phyloP scores from a whole-genome alignment of 2,113 vertebrate species.

The mouse (Mus musculus) region GRCm39 chrX:116406001-116406500 shows the following conservation, averaged over 20 bases:
- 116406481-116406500: background rate
- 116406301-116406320: background rate
- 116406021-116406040: no score
- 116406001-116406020: no score
- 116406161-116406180: no score
- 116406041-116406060: no score
- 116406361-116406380: background rate
- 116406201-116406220: background rate
- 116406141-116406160: no score
- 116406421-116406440: background rate
- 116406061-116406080: no score
- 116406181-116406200: no score
- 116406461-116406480: background rate
- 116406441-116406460: background rate
- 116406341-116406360: rapidly evolving
- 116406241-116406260: background rate
- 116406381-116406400: background rate
- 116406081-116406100: no score
- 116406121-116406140: no score
- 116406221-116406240: background rate
- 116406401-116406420: background rate
- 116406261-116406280: background rate
- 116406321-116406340: background rate
- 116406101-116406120: no score
- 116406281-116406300: background rate